Base-by-base conservation (phyloP, 2,888 invertebrate species). In the Diachrysia chrysitis region DNA sequence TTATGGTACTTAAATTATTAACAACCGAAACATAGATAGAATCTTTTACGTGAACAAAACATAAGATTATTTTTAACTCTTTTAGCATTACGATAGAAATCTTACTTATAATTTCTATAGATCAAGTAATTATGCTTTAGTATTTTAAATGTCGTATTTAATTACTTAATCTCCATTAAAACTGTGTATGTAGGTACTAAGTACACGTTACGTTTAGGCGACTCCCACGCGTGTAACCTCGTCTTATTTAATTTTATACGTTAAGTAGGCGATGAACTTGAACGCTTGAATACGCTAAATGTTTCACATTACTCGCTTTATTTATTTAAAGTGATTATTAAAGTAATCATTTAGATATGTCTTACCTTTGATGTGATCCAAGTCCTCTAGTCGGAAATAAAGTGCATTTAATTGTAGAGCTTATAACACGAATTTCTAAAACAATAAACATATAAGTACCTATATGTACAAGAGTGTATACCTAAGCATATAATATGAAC, bases 231-330 rank as follows among this genome's bases (percentile, higher is more conserved):
- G 17, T 19, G 32, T 55, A 56, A 63, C 76, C 76, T 76, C 72
- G 76, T 59, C 58, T 68, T 63, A 76, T 76, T 76, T 76, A 72
- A 76, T 76, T 68, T 66, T 69, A 76, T 76, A 76, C 72, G 72
- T 72, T 72, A 71, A 66, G 79, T 79, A 76, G 79, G 79, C 77
- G 79, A 77, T 69, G 78, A 71, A 79, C 78, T 78, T 79, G 74
- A 79, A 68, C 72, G 42, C 61, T 58, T 53, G 37, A 58, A 62
- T 42, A 69, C 61, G 42, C 60, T 67, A 76, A 75, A 58, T 60
- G 25, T 55, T 76, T 68, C 35, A 60, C 71, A 62, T 64, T 68
- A 63, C 61, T 21, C 12, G 54, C 53, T 56, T 61, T 76, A 76
- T 76, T 76, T 76, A 72, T 65, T n/a, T 56, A 63, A 66, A 56